Percentiles rank a stretch among this genome's conserved stretches.
Conservation (phyloP, 2,113 vertebrate species). For the Edolisoma coerulescens region DNA sequence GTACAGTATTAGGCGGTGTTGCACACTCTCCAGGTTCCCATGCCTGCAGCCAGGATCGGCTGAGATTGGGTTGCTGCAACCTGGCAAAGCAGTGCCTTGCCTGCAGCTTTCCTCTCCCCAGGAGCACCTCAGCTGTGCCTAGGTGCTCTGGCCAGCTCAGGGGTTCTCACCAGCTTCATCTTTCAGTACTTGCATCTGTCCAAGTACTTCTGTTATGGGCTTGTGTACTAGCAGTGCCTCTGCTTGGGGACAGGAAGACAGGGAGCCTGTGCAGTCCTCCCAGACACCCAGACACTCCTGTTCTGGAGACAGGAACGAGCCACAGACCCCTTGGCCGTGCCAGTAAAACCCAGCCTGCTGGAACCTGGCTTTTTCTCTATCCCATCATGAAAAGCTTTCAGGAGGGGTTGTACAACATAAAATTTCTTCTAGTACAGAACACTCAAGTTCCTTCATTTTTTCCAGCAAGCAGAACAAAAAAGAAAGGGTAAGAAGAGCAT, state of each 20-base stretch:
- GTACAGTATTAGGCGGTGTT: background rate
- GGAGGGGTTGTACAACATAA: background rate
- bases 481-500: background rate
- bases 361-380: background rate
- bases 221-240: background rate
- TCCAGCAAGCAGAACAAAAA: background rate
- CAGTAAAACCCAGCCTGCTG: background rate
- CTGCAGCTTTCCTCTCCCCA: background rate
- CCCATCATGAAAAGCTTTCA: background rate
- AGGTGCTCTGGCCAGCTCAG: background rate
- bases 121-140: background rate
- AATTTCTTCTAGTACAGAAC: background rate
- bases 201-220: background rate
- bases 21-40: rapidly evolving
- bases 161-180: background rate
- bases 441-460: background rate
- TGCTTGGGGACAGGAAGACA: background rate
- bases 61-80: background rate
- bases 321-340: background rate
- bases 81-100: rapidly evolving
- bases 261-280: background rate
- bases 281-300: background rate
- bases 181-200: background rate
- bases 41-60: background rate
- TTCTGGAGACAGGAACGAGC: background rate